phyloP scores from a whole-genome alignment of 1,140 invertebrate genomes.

The Lordiphosa stackelbergi region DNA sequence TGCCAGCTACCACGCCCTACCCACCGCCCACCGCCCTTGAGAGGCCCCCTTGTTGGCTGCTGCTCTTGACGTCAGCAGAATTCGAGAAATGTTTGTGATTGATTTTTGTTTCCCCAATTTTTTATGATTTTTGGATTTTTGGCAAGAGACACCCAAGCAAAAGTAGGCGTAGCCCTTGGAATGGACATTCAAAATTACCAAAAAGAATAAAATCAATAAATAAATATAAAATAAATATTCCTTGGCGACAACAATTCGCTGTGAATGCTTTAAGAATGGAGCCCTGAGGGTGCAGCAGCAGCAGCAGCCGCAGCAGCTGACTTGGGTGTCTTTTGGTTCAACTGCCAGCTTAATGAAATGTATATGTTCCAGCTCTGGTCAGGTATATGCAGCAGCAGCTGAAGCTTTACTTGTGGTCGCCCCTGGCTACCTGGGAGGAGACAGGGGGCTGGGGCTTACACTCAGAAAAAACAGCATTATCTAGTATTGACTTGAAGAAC shows the following conservation, averaged over 20 bases:
- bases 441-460: no score
- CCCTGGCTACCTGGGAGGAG: conserved; percentile 1
- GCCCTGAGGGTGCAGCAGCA: no score
- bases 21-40: not conserved
- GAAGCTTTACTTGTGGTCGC: conserved; percentile 12
- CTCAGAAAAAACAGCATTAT: no score
- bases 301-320: no score
- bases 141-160: not conserved
- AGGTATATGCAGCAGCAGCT: conserved; percentile 1
- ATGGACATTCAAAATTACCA: conserved; percentile 17
- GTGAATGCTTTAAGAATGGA: no score
- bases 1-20: conserved; percentile 1
- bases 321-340: no score
- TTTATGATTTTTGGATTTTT: conserved; percentile 3
- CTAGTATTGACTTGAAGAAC: no score
- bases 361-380: conserved; percentile 5
- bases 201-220: not conserved
- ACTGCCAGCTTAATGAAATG: conserved; percentile 6
- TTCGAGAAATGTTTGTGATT: conserved; percentile 37
- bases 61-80: conserved; percentile 38
- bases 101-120: conserved; percentile 33
- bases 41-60: conserved; percentile 2
- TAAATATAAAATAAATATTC: not conserved
- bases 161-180: not conserved
- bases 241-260: no score